These are phyloP conservation scores for Scolopax bukidnonensis DNA, from an alignment of 2,797 vertebrate genomes.

Conservation along the genomic window DNA sequence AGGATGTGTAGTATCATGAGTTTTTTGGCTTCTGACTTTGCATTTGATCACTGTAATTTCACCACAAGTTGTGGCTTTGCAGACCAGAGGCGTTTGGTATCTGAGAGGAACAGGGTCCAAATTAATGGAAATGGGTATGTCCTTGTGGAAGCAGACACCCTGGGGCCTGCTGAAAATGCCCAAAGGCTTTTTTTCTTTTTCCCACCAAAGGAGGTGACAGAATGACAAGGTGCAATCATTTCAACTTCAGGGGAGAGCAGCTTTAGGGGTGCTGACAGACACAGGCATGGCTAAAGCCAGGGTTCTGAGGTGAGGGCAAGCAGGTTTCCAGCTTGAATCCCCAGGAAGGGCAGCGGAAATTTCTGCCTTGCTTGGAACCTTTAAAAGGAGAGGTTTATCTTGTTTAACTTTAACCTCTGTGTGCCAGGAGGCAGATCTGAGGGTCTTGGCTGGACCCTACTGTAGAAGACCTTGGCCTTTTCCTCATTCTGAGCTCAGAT, in stretches of 20 bases:
- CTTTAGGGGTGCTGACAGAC: not conserved
- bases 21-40: not conserved
- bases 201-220: not conserved
- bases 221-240: fast-evolving
- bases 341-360: not conserved
- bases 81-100: not conserved
- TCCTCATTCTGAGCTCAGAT: not conserved
- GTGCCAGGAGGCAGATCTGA: not conserved
- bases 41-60: not conserved
- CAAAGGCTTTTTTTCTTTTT: not conserved
- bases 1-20: not conserved
- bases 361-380: not conserved
- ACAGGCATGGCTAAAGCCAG: not conserved
- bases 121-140: not conserved
- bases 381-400: not conserved
- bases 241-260: not conserved
- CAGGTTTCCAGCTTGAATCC: not conserved
- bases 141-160: not conserved
- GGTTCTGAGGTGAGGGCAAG: not conserved
- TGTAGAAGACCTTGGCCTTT: fast-evolving
- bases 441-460: not conserved
- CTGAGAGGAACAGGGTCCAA: not conserved
- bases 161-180: not conserved
- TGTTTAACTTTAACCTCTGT: not conserved
- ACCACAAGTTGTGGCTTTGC: not conserved